Percentiles rank a stretch among this genome's conserved stretches.
Evolutionary conservation across 2,888 invertebrate species (phyloP).

Genomic region (Lampropteryx suffumata): DNA sequence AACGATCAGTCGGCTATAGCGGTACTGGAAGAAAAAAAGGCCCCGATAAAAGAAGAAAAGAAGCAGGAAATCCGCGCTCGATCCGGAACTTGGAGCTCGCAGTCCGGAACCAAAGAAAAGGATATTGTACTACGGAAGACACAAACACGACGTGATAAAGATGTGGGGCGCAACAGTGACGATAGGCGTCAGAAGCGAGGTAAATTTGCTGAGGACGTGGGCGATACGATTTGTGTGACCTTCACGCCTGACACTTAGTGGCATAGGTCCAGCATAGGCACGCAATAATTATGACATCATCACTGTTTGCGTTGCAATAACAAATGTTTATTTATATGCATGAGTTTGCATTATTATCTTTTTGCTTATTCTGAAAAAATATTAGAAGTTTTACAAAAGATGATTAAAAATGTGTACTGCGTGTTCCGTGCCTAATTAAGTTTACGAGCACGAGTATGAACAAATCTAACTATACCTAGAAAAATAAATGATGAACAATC

Average conservation of each 20-base stretch:
- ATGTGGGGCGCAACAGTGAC: slow-evolving; percentile 59
- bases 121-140: slow-evolving; percentile 46
- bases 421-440: too few relatives aligned
- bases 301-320: slow-evolving; percentile 21
- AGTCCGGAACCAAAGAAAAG: slow-evolving; percentile 53
- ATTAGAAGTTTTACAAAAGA: too few relatives aligned
- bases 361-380: background rate
- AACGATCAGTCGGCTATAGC: slow-evolving; percentile 22
- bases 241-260: slow-evolving; percentile 33
- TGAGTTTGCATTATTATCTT: background rate
- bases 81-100: slow-evolving; percentile 85
- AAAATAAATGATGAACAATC: too few relatives aligned
- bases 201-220: slow-evolving; percentile 37
- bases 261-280: slow-evolving; percentile 38
- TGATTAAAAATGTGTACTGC: too few relatives aligned
- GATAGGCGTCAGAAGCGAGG: slow-evolving; percentile 71
- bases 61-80: slow-evolving; percentile 71
- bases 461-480: too few relatives aligned
- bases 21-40: slow-evolving; percentile 18
- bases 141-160: slow-evolving; percentile 51
- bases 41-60: slow-evolving; percentile 25
- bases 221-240: slow-evolving; percentile 21
- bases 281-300: slow-evolving; percentile 34
- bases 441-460: too few relatives aligned
- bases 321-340: background rate